Conservation (phyloP, 2,797 vertebrate genomes). For the Gallinago solitaria region DNA sequence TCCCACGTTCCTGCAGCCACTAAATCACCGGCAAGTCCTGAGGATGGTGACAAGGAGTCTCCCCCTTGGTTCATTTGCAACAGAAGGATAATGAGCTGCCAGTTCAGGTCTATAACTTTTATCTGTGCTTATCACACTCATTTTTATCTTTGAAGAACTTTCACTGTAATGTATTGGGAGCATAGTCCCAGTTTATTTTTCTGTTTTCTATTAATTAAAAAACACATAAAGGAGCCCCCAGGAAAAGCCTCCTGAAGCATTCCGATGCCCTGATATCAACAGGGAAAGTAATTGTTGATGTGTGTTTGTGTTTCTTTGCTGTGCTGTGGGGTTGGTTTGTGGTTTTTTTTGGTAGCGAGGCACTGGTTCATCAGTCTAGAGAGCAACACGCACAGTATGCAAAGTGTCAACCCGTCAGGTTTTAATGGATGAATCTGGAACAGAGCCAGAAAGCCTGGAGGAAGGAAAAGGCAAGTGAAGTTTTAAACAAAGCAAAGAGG, state of each 20-base stretch:
- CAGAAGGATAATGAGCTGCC: background rate
- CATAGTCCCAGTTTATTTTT: background rate
- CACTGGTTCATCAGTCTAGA: background rate
- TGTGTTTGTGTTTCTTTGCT: background rate
- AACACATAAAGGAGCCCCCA: background rate
- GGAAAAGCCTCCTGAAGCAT: background rate
- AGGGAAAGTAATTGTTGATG: background rate
- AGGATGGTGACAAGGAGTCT: background rate
- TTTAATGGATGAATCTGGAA: background rate
- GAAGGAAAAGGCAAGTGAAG: background rate
- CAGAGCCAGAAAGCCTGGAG: background rate
- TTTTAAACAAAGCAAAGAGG: background rate
- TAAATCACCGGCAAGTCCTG: background rate
- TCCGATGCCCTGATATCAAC: background rate
- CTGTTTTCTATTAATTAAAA: conserved; percentile 36
- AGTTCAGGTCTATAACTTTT: background rate
- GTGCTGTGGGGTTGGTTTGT: background rate
- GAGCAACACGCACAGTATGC: background rate
- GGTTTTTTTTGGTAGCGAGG: background rate
- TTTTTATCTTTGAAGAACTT: background rate
- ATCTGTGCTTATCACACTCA: background rate
- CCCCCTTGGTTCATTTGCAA: background rate
- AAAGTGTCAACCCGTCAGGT: background rate
- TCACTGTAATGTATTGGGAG: background rate
- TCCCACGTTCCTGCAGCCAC: background rate